Evolutionary conservation across 2,888 invertebrate genomes (phyloP).

Genomic region (Mesoligia furuncula): DNA sequence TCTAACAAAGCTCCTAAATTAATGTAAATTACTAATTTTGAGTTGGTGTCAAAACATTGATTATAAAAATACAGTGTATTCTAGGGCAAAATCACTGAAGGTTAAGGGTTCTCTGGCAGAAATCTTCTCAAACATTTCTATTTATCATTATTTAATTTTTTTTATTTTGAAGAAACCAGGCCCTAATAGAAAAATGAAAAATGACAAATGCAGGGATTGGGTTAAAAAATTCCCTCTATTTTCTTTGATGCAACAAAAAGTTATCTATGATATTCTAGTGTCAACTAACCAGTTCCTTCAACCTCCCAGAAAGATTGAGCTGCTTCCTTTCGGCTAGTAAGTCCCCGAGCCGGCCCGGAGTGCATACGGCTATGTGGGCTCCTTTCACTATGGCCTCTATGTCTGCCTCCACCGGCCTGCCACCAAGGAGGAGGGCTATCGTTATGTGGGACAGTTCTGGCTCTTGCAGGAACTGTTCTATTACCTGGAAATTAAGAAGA

Average conservation of each 20-base stretch:
- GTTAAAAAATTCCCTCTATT: background rate
- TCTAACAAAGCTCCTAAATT: too few relatives aligned
- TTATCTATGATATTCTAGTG: background rate
- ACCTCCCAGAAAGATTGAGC: constrained; percentile 92
- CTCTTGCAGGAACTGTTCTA: constrained; percentile 88
- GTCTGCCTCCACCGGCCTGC: constrained; percentile 94
- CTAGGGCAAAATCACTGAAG: background rate
- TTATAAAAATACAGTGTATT: background rate
- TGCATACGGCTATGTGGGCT: constrained; percentile 97
- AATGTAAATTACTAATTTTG: background rate
- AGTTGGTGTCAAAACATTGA: background rate
- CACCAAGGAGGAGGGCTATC: constrained; percentile 94
- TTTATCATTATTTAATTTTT: too few relatives aligned
- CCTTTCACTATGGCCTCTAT: constrained; percentile 92
- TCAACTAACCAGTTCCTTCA: constrained; percentile 94
- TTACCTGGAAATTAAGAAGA: constrained; percentile 76
- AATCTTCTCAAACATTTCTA: background rate
- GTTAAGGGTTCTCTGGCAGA: too few relatives aligned
- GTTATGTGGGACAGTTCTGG: constrained; percentile 86
- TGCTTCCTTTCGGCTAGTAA: constrained; percentile 93
- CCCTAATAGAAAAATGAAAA: background rate
- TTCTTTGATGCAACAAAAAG: background rate
- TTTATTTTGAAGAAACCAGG: background rate
- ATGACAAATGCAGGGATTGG: background rate
- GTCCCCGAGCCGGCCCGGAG: constrained; percentile 98